A percentile compares a stretch with the other conserved stretches of the same genome.
These are phyloP conservation scores for Sinocyclocheilus grahami DNA, from an alignment of 2,113 vertebrate genomes.

Conservation along the genomic window DNA sequence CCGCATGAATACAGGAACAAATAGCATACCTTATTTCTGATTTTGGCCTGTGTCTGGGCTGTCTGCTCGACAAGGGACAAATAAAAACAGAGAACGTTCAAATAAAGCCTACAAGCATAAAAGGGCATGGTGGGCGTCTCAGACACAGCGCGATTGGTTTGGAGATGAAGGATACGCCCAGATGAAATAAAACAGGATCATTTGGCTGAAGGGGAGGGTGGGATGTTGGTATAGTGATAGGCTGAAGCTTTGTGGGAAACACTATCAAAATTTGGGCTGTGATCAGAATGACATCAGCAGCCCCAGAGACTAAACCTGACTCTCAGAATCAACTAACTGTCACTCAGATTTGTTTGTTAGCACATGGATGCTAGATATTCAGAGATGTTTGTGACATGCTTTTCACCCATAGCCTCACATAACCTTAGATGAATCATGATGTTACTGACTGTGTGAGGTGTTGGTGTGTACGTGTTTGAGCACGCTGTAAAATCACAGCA, in stretches of 20 bases:
- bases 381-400: background rate
- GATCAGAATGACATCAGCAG: conserved; percentile 60
- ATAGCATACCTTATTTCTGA: conserved; percentile 92
- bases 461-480: background rate
- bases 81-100: conserved; percentile 38
- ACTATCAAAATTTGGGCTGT: conserved; percentile 53
- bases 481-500: background rate
- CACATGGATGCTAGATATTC: background rate
- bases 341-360: conserved; percentile 37
- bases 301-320: conserved; percentile 52
- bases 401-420: conserved; percentile 27
- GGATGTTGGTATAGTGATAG: conserved; percentile 60
- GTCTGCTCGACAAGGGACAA: conserved; percentile 72
- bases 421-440: conserved; percentile 11
- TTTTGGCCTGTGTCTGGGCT: conserved; percentile 96
- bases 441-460: background rate
- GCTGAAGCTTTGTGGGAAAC: conserved; percentile 52
- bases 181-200: conserved; percentile 57
- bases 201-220: conserved; percentile 50
- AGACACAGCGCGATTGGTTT: conserved; percentile 3
- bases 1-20: conserved; percentile 58
- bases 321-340: conserved; percentile 35
- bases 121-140: background rate
- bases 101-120: conserved; percentile 40
- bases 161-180: conserved; percentile 32